Evolutionary conservation across 2,888 invertebrate species (phyloP).

Genomic region (Sarcophaga subvicina): DNA sequence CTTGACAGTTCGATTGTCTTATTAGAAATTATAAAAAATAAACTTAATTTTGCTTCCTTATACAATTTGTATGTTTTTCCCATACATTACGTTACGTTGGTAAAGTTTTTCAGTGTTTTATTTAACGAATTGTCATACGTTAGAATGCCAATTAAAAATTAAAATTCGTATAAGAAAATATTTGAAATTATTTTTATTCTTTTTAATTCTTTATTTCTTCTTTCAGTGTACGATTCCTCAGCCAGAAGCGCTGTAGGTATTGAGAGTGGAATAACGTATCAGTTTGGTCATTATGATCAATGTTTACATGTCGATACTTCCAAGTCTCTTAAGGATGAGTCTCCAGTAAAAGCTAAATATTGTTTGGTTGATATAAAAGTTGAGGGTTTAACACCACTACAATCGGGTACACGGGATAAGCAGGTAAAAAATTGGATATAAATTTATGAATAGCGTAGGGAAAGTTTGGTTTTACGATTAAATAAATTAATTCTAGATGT

Average conservation of each 20-base stretch:
- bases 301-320: conserved; percentile 83
- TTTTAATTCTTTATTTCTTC: conserved; percentile 35
- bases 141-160: background rate
- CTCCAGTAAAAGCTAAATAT: conserved; percentile 82
- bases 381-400: conserved; percentile 72
- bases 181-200: background rate
- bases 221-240: conserved; percentile 88
- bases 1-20: conserved; percentile 11
- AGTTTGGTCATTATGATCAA: conserved; percentile 89
- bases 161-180: background rate
- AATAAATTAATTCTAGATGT: too few relatives aligned
- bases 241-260: conserved; percentile 87
- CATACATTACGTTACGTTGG: background rate
- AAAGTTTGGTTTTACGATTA: background rate
- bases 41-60: conserved; percentile 5
- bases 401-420: conserved; percentile 70
- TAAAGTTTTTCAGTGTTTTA: background rate
- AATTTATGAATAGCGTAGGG: background rate
- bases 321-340: conserved; percentile 17
- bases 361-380: conserved; percentile 85
- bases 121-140: background rate
- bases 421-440: conserved; percentile 70
- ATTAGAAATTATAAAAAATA: background rate
- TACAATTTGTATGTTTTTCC: conserved; percentile 1
- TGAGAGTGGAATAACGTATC: conserved; percentile 86